Conservation (phyloP, 2,797 vertebrate species). For the Clarias fuscus region DNA sequence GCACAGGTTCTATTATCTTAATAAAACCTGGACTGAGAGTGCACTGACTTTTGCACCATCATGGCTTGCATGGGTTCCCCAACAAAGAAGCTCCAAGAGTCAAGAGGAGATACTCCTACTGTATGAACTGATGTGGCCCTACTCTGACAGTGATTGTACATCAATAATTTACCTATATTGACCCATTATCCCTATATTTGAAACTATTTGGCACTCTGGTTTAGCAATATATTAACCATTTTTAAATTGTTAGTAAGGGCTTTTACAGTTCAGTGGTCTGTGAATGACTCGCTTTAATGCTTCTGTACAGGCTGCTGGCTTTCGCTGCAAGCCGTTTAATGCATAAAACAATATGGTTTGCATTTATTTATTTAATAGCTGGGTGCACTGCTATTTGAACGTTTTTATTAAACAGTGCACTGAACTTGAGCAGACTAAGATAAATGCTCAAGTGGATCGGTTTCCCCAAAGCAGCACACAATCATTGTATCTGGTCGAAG, state of each 20-base stretch:
- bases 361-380: not conserved
- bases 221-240: not conserved
- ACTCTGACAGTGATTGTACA: not conserved
- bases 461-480: conserved; percentile 21
- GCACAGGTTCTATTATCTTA: no score
- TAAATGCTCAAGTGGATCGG: conserved; percentile 4
- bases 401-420: conserved; percentile 6
- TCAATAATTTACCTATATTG: no score
- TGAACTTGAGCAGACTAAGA: conserved; percentile 32
- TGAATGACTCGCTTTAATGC: conserved; percentile 32
- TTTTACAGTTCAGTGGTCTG: conserved; percentile 28
- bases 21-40: no score
- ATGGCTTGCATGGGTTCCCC: no score
- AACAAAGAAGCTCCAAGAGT: no score
- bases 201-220: not conserved
- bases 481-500: conserved; percentile 16
- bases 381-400: not conserved
- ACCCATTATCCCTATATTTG: not conserved
- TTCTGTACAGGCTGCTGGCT: not conserved
- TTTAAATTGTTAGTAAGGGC: conserved; percentile 23
- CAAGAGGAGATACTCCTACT: no score
- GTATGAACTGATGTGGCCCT: not conserved
- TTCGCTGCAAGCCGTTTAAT: conserved; percentile 16
- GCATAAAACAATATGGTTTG: conserved; percentile 24
- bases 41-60: no score